Conservation (phyloP, 2,888 invertebrate genomes). For the Leptopilina syphax region DNA sequence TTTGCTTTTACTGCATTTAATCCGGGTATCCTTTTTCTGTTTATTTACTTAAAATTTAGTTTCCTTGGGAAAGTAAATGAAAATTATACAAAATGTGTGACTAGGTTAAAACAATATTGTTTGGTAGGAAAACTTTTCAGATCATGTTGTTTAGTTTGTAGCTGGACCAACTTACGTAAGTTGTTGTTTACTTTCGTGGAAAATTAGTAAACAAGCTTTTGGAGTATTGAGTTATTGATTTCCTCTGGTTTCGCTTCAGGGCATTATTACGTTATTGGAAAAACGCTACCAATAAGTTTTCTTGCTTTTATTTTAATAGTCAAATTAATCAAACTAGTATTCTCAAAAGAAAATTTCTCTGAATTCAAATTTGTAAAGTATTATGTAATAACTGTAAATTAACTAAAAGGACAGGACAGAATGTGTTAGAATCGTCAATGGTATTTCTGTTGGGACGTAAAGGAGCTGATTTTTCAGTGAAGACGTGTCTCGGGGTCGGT, state of each 20-base stretch:
- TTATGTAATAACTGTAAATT: too few relatives aligned
- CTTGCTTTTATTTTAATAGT: background rate
- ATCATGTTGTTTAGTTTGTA: background rate
- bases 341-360: too few relatives aligned
- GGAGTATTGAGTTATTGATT: constrained; percentile 30
- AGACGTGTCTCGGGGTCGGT: constrained; percentile 62
- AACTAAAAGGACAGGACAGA: too few relatives aligned
- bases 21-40: too few relatives aligned
- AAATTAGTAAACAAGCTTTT: constrained; percentile 32
- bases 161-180: background rate
- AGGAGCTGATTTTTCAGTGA: constrained; percentile 27
- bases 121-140: background rate
- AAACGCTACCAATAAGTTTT: background rate
- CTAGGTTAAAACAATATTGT: background rate
- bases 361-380: too few relatives aligned
- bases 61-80: background rate
- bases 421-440: too few relatives aligned
- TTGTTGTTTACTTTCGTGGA: background rate
- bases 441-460: background rate
- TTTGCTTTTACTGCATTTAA: too few relatives aligned
- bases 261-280: background rate
- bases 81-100: background rate
- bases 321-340: background rate
- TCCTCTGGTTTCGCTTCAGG: background rate
- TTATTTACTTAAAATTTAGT: too few relatives aligned